Evolutionary conservation across 2,888 invertebrate genomes (phyloP), one percentile per base, ranked within the genome.

Genomic region (Eucriotettix oculatus): DNA sequence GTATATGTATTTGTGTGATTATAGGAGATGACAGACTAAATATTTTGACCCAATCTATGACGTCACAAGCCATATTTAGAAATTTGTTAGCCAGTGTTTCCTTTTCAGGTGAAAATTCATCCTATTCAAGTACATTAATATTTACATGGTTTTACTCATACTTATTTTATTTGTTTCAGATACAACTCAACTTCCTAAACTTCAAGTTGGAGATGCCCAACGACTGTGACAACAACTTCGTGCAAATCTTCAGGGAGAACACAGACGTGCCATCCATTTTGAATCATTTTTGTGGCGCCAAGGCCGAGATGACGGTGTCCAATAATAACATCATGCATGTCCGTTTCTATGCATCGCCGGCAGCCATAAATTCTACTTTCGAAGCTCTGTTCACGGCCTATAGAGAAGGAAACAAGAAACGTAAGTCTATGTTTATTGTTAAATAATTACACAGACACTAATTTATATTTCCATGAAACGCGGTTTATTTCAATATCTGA

Each of bases 201-300:
- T 88, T 87, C 72, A 73, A 77, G 60, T 75, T 89, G 67, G 79
- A 78, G 57, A 82, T 80, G 67, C 87, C 87, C 40, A 88, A 89
- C 73, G 87, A 89, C 69, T 89, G 88, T 71, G 83, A 84, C 58
- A 79, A 78, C 61, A 89, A 89, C 74, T 87, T 85, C 70, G 78
- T 89, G 64, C 85, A 87, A 70, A 78, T 89, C 63, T 87, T 87
- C 71, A 79, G 78, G 9, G 79, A 81, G 63, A 74, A 76, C 63
- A 83, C 84, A 17, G 83, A 85, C 67, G 76, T 85, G 68, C 76
- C 79, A 57, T 75, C 78, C 59, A 74, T 80, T 63, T 68, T 83
- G 60, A 84, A 81, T 65, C 83, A 84, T 71, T 92, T 89, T 73
- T 93, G 93, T 70, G 91, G 92, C 0, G 90, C 90, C 9, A 85